phyloP scores from a whole-genome alignment of 92 coral and sea anemone species.

The Epizoanthus fatuus region DNA sequence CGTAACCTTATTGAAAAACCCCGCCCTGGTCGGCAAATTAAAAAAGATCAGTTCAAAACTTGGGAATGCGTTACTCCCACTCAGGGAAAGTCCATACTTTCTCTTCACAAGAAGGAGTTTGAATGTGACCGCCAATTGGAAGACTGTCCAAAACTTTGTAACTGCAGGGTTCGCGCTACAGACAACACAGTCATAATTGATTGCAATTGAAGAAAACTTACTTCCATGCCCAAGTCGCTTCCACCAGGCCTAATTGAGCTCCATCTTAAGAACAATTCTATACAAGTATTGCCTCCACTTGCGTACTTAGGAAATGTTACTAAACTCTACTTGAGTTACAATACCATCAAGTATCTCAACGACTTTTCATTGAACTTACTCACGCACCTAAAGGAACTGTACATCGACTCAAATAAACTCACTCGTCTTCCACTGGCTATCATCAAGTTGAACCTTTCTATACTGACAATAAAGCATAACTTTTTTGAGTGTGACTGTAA shows the following conservation, averaged over 20 bases:
- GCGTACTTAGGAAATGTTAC: slow-evolving; percentile 66
- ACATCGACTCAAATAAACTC: slow-evolving; percentile 74
- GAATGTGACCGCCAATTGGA: slow-evolving; percentile 45
- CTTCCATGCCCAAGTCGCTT: slow-evolving; percentile 61
- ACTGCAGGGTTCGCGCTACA: slow-evolving; percentile 61
- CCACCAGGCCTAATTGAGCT: slow-evolving; percentile 73
- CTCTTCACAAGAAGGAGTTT: slow-evolving; percentile 51
- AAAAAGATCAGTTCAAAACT: slow-evolving; percentile 51
- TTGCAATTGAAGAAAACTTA: slow-evolving; percentile 56
- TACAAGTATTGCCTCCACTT: slow-evolving; percentile 55
- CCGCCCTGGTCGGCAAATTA: background rate
- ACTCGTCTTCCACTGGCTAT: slow-evolving; percentile 59
- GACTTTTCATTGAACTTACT: slow-evolving; percentile 42
- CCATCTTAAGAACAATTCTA: slow-evolving; percentile 57
- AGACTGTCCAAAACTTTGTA: slow-evolving; percentile 71
- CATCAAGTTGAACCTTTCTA: slow-evolving; percentile 41
- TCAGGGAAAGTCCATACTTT: slow-evolving; percentile 47
- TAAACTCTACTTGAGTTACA: slow-evolving; percentile 65
- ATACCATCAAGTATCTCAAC: slow-evolving; percentile 58
- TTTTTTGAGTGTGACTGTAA: slow-evolving; percentile 81
- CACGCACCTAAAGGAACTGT: slow-evolving; percentile 51
- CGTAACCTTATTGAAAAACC: slow-evolving; percentile 12
- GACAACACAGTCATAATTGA: slow-evolving; percentile 63
- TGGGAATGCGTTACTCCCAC: slow-evolving; percentile 78
- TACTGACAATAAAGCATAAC: slow-evolving; percentile 64